Base-by-base conservation (phyloP, 2,797 vertebrate species). In the Cuculus canorus region DNA sequence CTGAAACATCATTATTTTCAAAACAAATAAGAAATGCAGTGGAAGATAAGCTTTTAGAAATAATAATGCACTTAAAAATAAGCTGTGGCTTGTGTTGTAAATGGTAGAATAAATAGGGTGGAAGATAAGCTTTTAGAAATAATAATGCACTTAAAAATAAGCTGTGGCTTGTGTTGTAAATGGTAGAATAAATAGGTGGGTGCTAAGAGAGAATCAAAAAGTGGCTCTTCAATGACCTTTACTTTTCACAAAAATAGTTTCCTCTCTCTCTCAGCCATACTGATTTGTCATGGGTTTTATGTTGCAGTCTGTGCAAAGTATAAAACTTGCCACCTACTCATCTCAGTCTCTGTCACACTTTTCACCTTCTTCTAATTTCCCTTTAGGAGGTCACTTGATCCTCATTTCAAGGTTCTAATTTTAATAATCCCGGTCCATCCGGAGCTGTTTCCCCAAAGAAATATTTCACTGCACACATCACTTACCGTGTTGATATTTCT, bases 401-500 rank as follows among this genome's bases (percentile, higher is more conserved):
- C 50, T 12, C n/a, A 45, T 33, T 79, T 70, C 63, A 56, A 76
- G 17, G 22, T 53, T 86, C 79, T 85, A 43, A 81, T 94, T 93
- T 81, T 75, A 77, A 86, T 88, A 86, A 77, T 86, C 47, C 47
- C 17, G 32, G 50, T 37, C 47, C 28, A 68, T 22, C 60, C 65
- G 65, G 50, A 91, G 64, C n/a, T 92, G 17, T 80, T 75, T 78
- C 50, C 37, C 71, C 48, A 13, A 82, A 82, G 82, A 91, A 93
- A 77, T 86, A 78, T 86, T 90, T 95, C 82, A 80, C 91, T 92
- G 60, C 71, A 39, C 59, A 77, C 53, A 84, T 71, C 76, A 30
- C 56, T 96, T 79, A 77, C 32, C 17, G 35, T 85, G 73, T 63
- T 93, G 86, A 63, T 75, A 73, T 75, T 94, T 91, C 92, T 94